Evolutionary conservation across 2,888 invertebrate genomes (phyloP).

Genomic region (Andrena trimmerana): DNA sequence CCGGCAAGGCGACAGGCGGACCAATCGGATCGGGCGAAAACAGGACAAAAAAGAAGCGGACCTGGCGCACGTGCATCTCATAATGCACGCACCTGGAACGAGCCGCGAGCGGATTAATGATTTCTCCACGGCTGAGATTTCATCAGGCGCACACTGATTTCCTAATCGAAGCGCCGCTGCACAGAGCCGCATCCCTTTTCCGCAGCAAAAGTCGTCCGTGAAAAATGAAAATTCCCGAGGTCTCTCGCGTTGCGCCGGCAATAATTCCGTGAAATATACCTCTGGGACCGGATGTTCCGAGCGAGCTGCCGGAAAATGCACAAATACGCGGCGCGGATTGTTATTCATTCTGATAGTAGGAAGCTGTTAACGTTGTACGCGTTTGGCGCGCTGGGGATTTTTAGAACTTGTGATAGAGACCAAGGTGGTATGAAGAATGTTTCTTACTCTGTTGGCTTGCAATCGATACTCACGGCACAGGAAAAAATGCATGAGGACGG

Average conservation of each 20-base stretch:
- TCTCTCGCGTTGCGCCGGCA: neutral
- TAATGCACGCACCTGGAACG: constrained; percentile 51
- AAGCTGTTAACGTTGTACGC: neutral
- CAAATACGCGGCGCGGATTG: neutral
- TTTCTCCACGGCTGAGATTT: constrained; percentile 62
- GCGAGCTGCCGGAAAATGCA: constrained; percentile 23
- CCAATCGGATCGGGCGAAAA: neutral
- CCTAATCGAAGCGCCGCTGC: constrained; percentile 56
- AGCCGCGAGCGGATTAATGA: constrained; percentile 56
- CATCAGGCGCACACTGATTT: constrained; percentile 57
- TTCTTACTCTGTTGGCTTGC: neutral
- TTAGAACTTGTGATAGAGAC: neutral
- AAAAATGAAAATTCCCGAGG: neutral
- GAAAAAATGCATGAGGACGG: neutral
- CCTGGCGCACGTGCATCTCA: constrained; percentile 50
- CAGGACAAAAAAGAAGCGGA: neutral
- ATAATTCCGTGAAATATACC: constrained; percentile 26
- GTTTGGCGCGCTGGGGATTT: neutral
- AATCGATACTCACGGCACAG: neutral
- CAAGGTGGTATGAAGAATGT: neutral
- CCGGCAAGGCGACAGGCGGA: neutral
- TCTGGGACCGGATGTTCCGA: constrained; percentile 3
- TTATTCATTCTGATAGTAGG: neutral
- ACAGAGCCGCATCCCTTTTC: neutral
- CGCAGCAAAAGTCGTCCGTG: neutral